Evolutionary conservation across 2,888 invertebrate species (phyloP), one percentile per base, ranked within the genome.

Genomic region (Liopterus haemorrhoidalis): DNA sequence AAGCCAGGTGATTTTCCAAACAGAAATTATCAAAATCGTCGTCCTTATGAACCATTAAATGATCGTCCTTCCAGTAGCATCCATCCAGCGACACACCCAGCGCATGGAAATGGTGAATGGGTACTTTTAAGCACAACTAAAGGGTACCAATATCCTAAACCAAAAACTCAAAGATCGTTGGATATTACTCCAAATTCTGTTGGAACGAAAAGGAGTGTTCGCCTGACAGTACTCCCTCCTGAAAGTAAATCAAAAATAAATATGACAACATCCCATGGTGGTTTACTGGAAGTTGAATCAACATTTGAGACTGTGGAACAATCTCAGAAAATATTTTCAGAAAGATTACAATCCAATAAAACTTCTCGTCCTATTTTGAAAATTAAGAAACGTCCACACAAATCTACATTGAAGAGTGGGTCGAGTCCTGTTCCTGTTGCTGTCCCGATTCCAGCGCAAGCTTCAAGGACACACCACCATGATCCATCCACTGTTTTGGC

Each of bases 91-190:
- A 71, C 74, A 2, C 74, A 81, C 61, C 82, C 83, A 1, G 71
- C 75, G 0, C 71, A 72, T 48, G 81, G 82, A 1, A 81, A 85
- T 48, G 86, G 86, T 0, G 81, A 85, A 54, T 86, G 86, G 86
- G 78, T 86, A 2, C 67, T 86, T 2, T 65, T 86, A 5, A 85
- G 85, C 0, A 84, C 85, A 3, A 86, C 85, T 8, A 82, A 84
- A 66, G 85, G 85, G 1, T 85, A 84, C 58, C 75, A 78, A 48
- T 72, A 74, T 41, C 70, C 70, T 2, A 74, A 61, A 68, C 22
- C 8, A 4, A 27, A 68, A 44, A 30, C 56, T 33, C 65, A 65
- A 49, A 54, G 68, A 43, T 62, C 67, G 5, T 46, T 69, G 14
- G 54, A 62, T 25, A 45, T 60, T 41, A 45, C 47, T 16, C 41